phyloP scores from a whole-genome alignment of 2,888 invertebrate species.

The Eilema griseolum region DNA sequence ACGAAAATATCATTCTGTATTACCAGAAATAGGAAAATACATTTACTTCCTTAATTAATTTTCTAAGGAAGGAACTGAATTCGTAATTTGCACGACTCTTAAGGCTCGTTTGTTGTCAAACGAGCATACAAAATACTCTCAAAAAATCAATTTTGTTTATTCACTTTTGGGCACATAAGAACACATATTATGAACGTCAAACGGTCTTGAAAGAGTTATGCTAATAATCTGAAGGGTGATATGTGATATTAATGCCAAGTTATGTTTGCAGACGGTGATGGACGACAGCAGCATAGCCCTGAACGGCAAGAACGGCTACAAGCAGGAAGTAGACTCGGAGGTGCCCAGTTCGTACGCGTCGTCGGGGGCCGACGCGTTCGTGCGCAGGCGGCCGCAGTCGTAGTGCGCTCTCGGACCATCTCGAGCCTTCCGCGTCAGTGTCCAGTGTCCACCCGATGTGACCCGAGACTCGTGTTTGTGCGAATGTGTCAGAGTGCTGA shows the following conservation, averaged over 20 bases:
- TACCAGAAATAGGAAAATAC: neutral
- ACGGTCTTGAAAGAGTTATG: no score
- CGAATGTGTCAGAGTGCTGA: constrained; percentile 6
- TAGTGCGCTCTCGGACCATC: constrained; percentile 56
- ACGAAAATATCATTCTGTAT: neutral
- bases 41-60: neutral
- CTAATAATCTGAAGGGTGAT: neutral
- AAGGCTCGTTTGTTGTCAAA: no score
- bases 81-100: neutral
- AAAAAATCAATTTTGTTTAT: no score
- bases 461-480: constrained; percentile 43
- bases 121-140: neutral
- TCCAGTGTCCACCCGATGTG: constrained; percentile 41
- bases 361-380: constrained; percentile 81
- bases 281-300: constrained; percentile 73
- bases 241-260: constrained; percentile 14
- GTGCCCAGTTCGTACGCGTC: constrained; percentile 81
- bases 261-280: constrained; percentile 88
- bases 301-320: constrained; percentile 79
- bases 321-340: constrained; percentile 75
- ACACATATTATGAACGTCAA: no score
- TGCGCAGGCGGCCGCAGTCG: constrained; percentile 72
- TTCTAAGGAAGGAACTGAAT: neutral
- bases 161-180: no score
- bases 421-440: constrained; percentile 48